Base-by-base conservation (phyloP, 2,113 vertebrate species). In the Pteropus alecto region DNA sequence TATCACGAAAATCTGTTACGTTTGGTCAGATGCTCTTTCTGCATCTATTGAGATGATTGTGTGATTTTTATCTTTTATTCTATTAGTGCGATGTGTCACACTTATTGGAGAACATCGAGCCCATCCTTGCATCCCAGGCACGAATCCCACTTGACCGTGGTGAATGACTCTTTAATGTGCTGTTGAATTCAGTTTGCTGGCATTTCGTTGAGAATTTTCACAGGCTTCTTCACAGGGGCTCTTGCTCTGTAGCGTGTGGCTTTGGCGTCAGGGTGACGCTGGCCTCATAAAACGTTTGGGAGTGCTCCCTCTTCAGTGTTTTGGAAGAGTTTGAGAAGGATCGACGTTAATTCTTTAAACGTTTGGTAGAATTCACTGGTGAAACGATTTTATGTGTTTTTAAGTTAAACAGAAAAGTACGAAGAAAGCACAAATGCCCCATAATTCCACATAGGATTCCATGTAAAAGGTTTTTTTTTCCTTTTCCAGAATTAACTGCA, bases 381-480 rank as follows among this genome's bases (percentile, higher is more conserved):
- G 18, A 48, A 48, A 33, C 43, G 28, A 33, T 48, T 74, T 73
- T 92, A 10, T 74, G 22, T 71, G 1, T 51, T 81, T 95, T 81
- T 13, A 61, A 41, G 24, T 73, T 51, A 71, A 71, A 87, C 6
- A 43, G 28, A 26, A 61, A 63, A n/a, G 11, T 10, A 1, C 2
- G 9, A 70, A 54, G 51, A n/a, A 33, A 26, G 43, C 54, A 24
- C 18, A 22, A 41, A 11, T 6, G 54, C 33, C 26, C 11, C 0
- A 0, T 60, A 33, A 4, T 46, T 33, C 30, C 19, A 5, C 22
- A 16, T 30, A 3, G 71, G 12, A 0, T 9, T 2, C 5, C 4
- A 0, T 9, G 54, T 43, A n/a, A 15, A 28, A 18, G 28, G 16
- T 26, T 6, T 58, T 58, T 58, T 58, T 26, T 26, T 5, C 12